Base-by-base conservation (phyloP, 2,113 vertebrate genomes). In the Ahaetulla prasina region DNA sequence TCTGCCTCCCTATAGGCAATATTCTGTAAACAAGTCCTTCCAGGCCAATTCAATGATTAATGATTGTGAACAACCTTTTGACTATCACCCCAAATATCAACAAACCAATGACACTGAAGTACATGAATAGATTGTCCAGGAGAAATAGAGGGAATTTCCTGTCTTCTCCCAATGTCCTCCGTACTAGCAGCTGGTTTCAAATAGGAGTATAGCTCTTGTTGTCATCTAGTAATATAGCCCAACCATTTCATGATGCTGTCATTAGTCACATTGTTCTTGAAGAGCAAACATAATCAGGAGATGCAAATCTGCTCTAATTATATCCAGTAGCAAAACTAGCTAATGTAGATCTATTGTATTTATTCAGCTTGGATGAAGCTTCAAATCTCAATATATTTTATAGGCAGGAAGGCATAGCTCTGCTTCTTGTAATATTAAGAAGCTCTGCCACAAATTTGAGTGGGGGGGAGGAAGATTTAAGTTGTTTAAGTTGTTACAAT, bases 251-350 rank as follows among this genome's bases (percentile, higher is more conserved):
- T 27, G 91, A 20, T 30, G 6, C 47, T 96, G 18, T 88, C 4
- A 0, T 95, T 94, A 95, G 90, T 96, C 87, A 89, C 92, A n/a
- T 87, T 96, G 90, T 89, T 96, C 92, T 92, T 92, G 63, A 52
- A 30, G 39, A 92, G 87, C 89, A 88, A 85, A 93, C 96, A 87
- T 90, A 94, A 94, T 80, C 92, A 90, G 57, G 74, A 93, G 27
- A 93, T 94, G 63, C 92, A 96, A 95, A 91, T 94, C 89, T 80
- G 60, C 30, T 89, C 94, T 96, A 95, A 94, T 97, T 96, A 94
- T 88, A 90, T 89, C 93, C 95, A 96, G 39, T 54, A 96, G 52
- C 45, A 94, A 95, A 93, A 95, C 57, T 95, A 95, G 94, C 0
- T 90, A 91, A 45, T 27, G 90, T 91, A 74, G 85, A n/a, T 30